Evolutionary conservation across 1,140 invertebrate genomes (phyloP), one percentile per base, ranked within the genome.

Genomic region (Phenacoccus solenopsis): DNA sequence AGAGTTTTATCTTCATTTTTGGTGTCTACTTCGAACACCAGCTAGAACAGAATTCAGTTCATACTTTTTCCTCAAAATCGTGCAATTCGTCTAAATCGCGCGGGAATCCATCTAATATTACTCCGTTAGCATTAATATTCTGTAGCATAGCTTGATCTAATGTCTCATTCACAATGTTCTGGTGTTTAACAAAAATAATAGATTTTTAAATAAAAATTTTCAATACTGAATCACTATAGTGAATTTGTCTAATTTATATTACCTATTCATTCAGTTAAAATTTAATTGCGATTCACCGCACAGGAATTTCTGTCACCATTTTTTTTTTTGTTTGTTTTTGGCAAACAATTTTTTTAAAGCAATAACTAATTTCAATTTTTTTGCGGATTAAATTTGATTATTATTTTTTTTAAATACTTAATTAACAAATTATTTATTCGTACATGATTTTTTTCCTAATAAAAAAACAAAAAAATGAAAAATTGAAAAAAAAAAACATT

Each of bases 81-180:
- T 86, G 83, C 71, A 91, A 87, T 81, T 97, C 93, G 67, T 87
- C 85, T 73, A 94, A 80, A 75, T 95, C 90, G 67, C 93, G 81
- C 0, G 94, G 94, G 79, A 90, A 96, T 1, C 93, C 93, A 77
- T 95, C 93, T 28, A 97, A 85, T 67, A 97, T 83, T 70, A 95
- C 87, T 13, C 93, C 93, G 21, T 83, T 80, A 71, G 78, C 78
- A 61, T 82, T 79, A 0, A 77, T 80, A 71, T 87, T 82, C 70
- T 88, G 81, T 70, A 87, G 82, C 56, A 81, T 80, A 12, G 86
- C 83, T 59, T 80, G 81, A n/a, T 87, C 84, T 0, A 91, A 80
- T 1, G 90, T 74, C 73, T 84, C 84, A 78, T 86, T 82, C 0
- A 90, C 81, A 10, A 87, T 78, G 21, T 86, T 85, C 72, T 74